These are phyloP conservation scores for Unio delphinus DNA, from an alignment of 2,888 invertebrate genomes.

Conservation along the genomic window DNA sequence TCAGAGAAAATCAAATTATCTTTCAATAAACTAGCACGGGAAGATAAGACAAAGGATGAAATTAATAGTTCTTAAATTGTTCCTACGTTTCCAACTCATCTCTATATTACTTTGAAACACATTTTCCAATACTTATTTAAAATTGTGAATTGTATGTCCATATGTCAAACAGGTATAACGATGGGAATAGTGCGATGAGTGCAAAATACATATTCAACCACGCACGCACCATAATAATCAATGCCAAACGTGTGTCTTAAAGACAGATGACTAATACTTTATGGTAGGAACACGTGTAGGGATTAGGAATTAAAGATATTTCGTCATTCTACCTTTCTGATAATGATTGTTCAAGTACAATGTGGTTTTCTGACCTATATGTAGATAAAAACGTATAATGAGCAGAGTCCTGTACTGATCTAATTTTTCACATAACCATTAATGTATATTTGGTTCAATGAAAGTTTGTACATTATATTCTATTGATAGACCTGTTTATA, in stretches of 20 bases:
- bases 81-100: too few species aligned
- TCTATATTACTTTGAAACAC: too few species aligned
- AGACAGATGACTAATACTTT: conserved; percentile 65
- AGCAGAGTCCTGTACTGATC: conserved; percentile 19
- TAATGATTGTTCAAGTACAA: conserved; percentile 23
- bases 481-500: conserved; percentile 39
- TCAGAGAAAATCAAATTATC: too few species aligned
- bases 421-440: conserved; percentile 31
- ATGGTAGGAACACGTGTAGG: conserved; percentile 59
- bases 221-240: conserved; percentile 56
- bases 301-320: conserved; percentile 56
- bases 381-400: conserved; percentile 28
- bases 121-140: too few species aligned
- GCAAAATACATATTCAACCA: conserved; percentile 39
- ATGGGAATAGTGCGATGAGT: conserved; percentile 39
- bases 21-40: too few species aligned
- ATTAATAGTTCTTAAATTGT: too few species aligned
- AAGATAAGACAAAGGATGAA: too few species aligned
- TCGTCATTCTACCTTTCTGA: conserved; percentile 46
- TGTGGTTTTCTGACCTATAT: conserved; percentile 28
- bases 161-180: too few species aligned
- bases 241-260: conserved; percentile 59
- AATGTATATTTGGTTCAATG: conserved; percentile 23
- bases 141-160: too few species aligned
- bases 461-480: conserved; percentile 12